Conservation (phyloP, 2,797 vertebrate species). For the Acipenser oxyrinchus region DNA sequence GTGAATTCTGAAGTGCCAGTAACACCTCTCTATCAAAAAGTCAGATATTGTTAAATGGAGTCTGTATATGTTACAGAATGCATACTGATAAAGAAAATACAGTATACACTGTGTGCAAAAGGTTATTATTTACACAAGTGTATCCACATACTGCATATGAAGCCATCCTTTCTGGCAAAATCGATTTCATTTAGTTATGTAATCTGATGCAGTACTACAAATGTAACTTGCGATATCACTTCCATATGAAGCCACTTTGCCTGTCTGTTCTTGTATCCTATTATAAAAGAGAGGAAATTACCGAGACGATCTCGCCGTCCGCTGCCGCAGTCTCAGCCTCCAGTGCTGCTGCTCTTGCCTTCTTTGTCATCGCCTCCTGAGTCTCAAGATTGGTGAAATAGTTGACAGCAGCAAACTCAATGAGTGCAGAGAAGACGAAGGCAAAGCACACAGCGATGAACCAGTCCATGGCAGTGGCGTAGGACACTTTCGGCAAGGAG, state of each 20-base stretch:
- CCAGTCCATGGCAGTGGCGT: conserved; percentile 94
- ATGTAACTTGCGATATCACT: conserved; percentile 29
- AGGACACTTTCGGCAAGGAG: conserved; percentile 90
- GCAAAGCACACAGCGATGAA: conserved; percentile 95
- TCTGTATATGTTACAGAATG: not conserved
- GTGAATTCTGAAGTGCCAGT: no score
- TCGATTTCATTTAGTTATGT: conserved; percentile 57
- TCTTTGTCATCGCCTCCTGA: conserved; percentile 70
- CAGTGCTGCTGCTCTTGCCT: conserved; percentile 56
- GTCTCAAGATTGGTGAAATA: conserved; percentile 92
- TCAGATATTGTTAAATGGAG: not conserved
- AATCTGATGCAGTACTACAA: conserved; percentile 44
- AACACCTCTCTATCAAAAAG: no score
- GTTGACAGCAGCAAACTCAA: conserved; percentile 93
- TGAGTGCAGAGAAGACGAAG: conserved; percentile 91
- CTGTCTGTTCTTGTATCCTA: conserved; percentile 50
- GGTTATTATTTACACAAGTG: not conserved
- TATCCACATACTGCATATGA: not conserved
- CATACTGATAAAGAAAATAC: no score
- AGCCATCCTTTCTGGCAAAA: conserved; percentile 12
- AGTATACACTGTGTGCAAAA: not conserved
- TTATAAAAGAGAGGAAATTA: conserved; percentile 64
- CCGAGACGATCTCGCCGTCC: conserved; percentile 68
- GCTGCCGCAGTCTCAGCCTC: conserved; percentile 57
- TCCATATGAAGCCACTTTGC: conserved; percentile 37